Conservation (phyloP, 2,888 invertebrate species). For the Ashinkailepas kermadecensis region DNA sequence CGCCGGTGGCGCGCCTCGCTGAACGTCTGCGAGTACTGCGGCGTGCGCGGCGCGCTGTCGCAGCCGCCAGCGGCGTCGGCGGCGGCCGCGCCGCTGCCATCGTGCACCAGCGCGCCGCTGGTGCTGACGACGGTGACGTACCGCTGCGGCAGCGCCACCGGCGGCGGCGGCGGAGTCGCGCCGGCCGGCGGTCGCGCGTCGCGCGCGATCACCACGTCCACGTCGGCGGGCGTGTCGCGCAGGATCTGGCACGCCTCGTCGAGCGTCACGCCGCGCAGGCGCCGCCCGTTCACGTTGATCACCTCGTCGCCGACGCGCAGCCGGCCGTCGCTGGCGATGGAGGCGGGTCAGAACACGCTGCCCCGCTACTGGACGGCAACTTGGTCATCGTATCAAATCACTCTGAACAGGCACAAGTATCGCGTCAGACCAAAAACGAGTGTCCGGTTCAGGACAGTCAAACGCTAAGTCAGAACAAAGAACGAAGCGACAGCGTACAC, state of each 20-base stretch:
- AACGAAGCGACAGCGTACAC: background rate
- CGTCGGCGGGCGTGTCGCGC: conserved; percentile 25
- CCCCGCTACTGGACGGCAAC: too few species aligned
- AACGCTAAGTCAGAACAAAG: too few species aligned
- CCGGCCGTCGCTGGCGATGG: conserved; percentile 59
- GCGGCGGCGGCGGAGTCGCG: background rate
- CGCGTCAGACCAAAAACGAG: too few species aligned
- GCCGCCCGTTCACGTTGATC: conserved; percentile 75
- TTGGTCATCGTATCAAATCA: too few species aligned
- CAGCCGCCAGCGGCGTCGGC: too few species aligned
- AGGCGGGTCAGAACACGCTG: background rate
- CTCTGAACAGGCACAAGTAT: too few species aligned
- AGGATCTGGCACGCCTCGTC: conserved; percentile 49
- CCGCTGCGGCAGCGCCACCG: background rate
- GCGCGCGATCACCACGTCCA: conserved; percentile 24
- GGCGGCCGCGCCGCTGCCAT: background rate
- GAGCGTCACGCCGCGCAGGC: conserved; percentile 62
- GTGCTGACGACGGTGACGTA: conserved; percentile 1
- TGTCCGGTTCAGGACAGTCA: too few species aligned
- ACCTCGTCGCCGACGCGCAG: conserved; percentile 78
- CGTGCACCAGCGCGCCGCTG: background rate
- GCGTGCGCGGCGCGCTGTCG: background rate
- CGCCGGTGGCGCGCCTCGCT: conserved; percentile 6
- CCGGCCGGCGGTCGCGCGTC: background rate
- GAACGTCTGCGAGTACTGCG: conserved; percentile 9